Evolutionary conservation across 2,113 vertebrate genomes (phyloP), one percentile per base, ranked within the genome.

Genomic region (Tenebrosternarchus preto): DNA sequence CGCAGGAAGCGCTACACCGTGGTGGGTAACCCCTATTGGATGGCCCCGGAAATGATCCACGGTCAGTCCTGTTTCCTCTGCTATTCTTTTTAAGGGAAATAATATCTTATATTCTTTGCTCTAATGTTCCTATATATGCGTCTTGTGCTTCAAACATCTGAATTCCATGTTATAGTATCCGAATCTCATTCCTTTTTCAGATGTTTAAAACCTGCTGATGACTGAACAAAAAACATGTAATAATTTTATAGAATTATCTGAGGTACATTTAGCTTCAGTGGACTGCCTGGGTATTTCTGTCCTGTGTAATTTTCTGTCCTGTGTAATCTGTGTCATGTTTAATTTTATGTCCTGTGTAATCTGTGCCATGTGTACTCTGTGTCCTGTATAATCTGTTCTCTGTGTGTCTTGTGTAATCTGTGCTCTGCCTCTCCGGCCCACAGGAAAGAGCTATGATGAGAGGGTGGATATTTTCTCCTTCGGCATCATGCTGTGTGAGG

Each of bases 31-130:
- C 98, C 98, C 0, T 99, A 99, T 91, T 99, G 98, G 98, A 99
- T 99, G 98, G 98, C 98, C 0, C 98, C 98, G 0, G 98, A 99
- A 88, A 99, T 99, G 98, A 99, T 99, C 88, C 96, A 99, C 0
- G 98, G 98, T 98, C 89, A 85, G 94, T 27, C 24, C 20, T 53
- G 3, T 4, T 57, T 46, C 12, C 0, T 63, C 31, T 67, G 31
- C 19, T 5, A 24, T 39, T 9, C 11, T 24, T 36, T 33, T 67
- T 4, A 0, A 11, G 33, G 33, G 33, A 36, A 36, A 36, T 36
- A 36, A 36, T 36, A 36, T 36, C 2, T 36, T 36, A 36, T 36
- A 36, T 36, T 36, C 33, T 36, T 36, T 36, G 6, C 33, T 2
- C 6, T 36, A 6, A 36, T 36, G 33, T 36, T 36, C 6, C 33